Evolutionary conservation across 2,797 vertebrate genomes (phyloP).

Genomic region (Melanotaenia nigrans): DNA sequence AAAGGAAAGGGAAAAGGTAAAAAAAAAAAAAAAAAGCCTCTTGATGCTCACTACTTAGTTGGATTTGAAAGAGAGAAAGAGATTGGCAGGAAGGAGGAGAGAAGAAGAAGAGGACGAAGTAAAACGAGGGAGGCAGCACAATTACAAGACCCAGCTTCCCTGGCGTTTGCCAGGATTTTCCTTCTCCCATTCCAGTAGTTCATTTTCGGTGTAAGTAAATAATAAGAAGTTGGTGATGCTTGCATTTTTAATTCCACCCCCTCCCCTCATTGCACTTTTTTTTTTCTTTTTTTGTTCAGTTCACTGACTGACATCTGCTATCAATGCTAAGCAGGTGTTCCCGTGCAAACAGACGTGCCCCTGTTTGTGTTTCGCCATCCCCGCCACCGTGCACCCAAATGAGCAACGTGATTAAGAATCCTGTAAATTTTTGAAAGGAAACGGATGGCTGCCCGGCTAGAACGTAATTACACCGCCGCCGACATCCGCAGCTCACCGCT

Average conservation of each 20-base stretch:
- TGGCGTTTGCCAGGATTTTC: constrained; percentile 68
- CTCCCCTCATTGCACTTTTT: constrained; percentile 55
- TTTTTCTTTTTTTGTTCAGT: constrained; percentile 82
- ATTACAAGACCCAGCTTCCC: constrained; percentile 75
- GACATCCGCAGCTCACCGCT: constrained; percentile 88
- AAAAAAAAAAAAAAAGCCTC: constrained; percentile 46
- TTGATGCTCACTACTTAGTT: constrained; percentile 36
- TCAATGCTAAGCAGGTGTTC: constrained; percentile 99
- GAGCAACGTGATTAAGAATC: constrained; percentile 99
- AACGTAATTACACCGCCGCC: constrained; percentile 98
- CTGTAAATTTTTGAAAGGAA: constrained; percentile 99
- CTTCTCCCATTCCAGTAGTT: constrained; percentile 79
- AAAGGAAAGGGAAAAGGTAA: constrained; percentile 32
- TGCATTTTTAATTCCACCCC: constrained; percentile 85
- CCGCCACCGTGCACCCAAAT: constrained; percentile 91
- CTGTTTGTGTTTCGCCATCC: constrained; percentile 94
- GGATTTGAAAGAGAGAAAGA: constrained; percentile 39
- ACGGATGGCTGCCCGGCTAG: constrained; percentile 99
- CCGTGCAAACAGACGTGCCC: constrained; percentile 97
- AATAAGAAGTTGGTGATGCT: constrained; percentile 88
- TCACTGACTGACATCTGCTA: constrained; percentile 99
- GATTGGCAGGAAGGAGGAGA: constrained; percentile 45
- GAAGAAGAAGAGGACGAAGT: constrained; percentile 8
- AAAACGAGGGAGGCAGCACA: constrained; percentile 57
- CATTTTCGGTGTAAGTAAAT: constrained; percentile 84